These are phyloP conservation scores for Ectemnius lituratus DNA, from an alignment of 2,888 invertebrate species.

Conservation along the genomic window DNA sequence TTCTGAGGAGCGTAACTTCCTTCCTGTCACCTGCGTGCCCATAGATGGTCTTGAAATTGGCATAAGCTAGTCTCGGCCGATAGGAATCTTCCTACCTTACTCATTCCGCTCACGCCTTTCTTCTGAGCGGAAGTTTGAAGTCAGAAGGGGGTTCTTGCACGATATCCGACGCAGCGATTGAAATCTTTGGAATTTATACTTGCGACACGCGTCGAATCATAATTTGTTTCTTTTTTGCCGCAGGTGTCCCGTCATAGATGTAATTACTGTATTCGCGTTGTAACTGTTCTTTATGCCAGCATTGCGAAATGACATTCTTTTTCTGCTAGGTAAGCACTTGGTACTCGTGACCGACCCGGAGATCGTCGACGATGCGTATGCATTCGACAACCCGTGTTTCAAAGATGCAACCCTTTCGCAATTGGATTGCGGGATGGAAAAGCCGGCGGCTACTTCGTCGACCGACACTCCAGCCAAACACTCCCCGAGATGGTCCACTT, in stretches of 20 bases:
- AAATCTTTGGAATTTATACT: background rate
- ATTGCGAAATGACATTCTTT: slow-evolving; percentile 46
- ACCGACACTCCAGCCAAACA: slow-evolving; percentile 62
- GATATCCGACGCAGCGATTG: background rate
- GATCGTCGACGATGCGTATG: slow-evolving; percentile 87
- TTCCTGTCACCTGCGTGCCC: slow-evolving; percentile 3
- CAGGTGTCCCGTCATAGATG: too few relatives aligned
- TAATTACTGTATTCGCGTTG: too few relatives aligned
- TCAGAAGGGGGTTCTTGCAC: background rate
- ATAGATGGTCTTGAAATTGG: background rate
- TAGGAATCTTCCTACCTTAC: background rate
- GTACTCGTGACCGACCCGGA: slow-evolving; percentile 87
- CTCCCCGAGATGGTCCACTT: slow-evolving; percentile 72
- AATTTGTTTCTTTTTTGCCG: too few relatives aligned
- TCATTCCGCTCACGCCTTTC: slow-evolving; percentile 1
- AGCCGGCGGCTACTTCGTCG: slow-evolving; percentile 60
- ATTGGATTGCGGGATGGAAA: slow-evolving; percentile 72
- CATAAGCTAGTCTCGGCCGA: background rate
- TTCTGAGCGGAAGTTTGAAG: background rate
- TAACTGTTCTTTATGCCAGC: background rate
- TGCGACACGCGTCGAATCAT: too few relatives aligned
- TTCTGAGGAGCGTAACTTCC: background rate
- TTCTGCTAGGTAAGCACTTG: slow-evolving; percentile 83
- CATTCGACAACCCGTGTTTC: slow-evolving; percentile 90
- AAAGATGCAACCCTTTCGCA: slow-evolving; percentile 77